Conservation (phyloP, 2,888 invertebrate species). For the Epinotia nisella region DNA sequence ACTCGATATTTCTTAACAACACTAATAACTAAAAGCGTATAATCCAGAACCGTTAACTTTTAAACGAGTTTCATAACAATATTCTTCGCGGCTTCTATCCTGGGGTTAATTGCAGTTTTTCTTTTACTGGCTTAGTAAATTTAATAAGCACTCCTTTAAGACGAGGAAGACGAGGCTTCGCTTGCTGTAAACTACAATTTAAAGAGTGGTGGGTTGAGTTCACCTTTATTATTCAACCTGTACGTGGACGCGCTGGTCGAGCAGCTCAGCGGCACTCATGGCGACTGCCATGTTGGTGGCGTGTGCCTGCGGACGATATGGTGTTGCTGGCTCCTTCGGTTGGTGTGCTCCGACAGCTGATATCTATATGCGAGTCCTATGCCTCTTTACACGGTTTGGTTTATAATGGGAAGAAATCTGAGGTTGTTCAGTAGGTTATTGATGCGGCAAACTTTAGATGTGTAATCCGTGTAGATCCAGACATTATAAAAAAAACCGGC, state of each 20-base stretch:
- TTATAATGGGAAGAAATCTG: too few species aligned
- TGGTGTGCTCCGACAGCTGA: too few species aligned
- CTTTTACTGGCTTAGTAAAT: slow-evolving; percentile 54
- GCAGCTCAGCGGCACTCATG: too few species aligned
- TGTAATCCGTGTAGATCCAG: background rate
- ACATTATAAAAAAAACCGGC: too few species aligned
- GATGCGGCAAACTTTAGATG: slow-evolving; percentile 54
- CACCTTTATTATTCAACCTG: too few species aligned
- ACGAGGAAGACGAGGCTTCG: slow-evolving; percentile 50
- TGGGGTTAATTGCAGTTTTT: slow-evolving; percentile 61
- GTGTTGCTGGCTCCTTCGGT: too few species aligned
- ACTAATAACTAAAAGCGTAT: slow-evolving; percentile 33
- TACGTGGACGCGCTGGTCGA: too few species aligned
- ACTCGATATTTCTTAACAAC: too few species aligned
- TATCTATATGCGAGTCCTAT: too few species aligned
- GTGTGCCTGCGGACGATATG: too few species aligned
- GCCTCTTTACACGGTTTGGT: too few species aligned
- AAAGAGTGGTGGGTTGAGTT: slow-evolving; percentile 46
- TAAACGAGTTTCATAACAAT: slow-evolving; percentile 52
- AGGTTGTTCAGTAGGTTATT: slow-evolving; percentile 50
- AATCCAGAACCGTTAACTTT: slow-evolving; percentile 15
- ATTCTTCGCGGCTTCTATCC: slow-evolving; percentile 51
- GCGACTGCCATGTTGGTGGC: too few species aligned
- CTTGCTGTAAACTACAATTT: slow-evolving; percentile 55
- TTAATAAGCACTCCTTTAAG: slow-evolving; percentile 57